Evolutionary conservation across 2,113 vertebrate genomes (phyloP).

Genomic region (Eira barbara): DNA sequence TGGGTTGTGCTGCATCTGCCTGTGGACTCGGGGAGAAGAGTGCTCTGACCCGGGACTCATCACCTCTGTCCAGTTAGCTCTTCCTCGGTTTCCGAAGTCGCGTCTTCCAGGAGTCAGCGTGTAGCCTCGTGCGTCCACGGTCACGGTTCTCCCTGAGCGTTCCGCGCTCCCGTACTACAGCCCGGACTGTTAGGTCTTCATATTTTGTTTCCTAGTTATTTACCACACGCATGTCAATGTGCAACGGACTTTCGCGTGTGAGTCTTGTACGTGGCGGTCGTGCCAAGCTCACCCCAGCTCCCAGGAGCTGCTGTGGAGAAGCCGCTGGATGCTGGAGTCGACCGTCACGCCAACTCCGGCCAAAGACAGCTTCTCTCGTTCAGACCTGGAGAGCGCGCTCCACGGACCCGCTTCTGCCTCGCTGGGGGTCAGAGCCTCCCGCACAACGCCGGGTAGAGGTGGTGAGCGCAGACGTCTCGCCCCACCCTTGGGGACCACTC

Average conservation of each 20-base stretch:
- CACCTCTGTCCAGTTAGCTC: rapidly evolving
- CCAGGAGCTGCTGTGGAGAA: rapidly evolving
- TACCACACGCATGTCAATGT: not conserved
- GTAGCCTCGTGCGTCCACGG: rapidly evolving
- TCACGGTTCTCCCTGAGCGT: rapidly evolving
- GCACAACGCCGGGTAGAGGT: rapidly evolving
- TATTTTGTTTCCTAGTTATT: not conserved
- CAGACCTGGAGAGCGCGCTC: rapidly evolving
- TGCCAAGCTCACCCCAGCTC: not conserved
- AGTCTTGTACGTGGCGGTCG: rapidly evolving
- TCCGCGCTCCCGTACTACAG: rapidly evolving
- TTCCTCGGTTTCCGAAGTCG: rapidly evolving
- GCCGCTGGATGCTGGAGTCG: not conserved
- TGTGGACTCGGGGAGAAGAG: rapidly evolving
- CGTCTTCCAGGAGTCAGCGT: rapidly evolving
- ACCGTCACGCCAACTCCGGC: rapidly evolving
- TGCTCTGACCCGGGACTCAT: rapidly evolving
- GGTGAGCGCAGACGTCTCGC: rapidly evolving
- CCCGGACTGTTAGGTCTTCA: no score
- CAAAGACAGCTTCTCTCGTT: not conserved
- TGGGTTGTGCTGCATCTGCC: rapidly evolving
- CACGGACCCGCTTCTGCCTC: rapidly evolving
- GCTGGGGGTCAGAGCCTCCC: rapidly evolving
- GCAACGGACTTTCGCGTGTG: not conserved
- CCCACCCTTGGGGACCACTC: not conserved